Percentiles rank a stretch among this genome's conserved stretches.
phyloP scores from a whole-genome alignment of 1,140 invertebrate species.

The Euwallacea fornicatus region DNA sequence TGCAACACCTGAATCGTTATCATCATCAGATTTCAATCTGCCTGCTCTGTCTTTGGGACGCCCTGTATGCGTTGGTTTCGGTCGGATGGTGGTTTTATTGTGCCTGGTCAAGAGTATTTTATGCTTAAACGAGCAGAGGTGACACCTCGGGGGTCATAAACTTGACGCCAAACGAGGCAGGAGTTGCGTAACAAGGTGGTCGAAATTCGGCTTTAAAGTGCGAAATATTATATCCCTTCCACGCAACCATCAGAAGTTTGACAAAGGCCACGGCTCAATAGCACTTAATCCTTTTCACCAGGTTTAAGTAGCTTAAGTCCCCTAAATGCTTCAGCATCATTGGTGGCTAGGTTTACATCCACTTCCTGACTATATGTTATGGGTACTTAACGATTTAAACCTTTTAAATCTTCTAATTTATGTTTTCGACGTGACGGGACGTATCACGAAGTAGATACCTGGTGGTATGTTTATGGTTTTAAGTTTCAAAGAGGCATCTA shows the following conservation, averaged over 20 bases:
- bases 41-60: neutral
- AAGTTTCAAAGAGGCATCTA: constrained; percentile 2
- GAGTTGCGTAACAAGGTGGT: constrained; percentile 3
- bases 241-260: too few species aligned
- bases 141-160: neutral
- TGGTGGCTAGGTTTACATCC: neutral
- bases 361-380: constrained; percentile 4
- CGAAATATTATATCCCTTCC: too few species aligned
- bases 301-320: too few species aligned
- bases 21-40: neutral
- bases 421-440: constrained; percentile 23
- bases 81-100: neutral
- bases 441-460: constrained; percentile 20
- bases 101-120: neutral
- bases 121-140: neutral
- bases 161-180: neutral
- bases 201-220: neutral
- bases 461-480: constrained; percentile 29
- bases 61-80: neutral
- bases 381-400: constrained; percentile 14
- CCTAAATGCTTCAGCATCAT: too few species aligned
- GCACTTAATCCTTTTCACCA: too few species aligned
- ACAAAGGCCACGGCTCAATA: too few species aligned
- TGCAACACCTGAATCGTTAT: neutral
- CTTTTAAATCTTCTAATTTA: constrained; percentile 24